phyloP scores from a whole-genome alignment of 2,797 vertebrate genomes.

The Hyperoplus immaculatus region DNA sequence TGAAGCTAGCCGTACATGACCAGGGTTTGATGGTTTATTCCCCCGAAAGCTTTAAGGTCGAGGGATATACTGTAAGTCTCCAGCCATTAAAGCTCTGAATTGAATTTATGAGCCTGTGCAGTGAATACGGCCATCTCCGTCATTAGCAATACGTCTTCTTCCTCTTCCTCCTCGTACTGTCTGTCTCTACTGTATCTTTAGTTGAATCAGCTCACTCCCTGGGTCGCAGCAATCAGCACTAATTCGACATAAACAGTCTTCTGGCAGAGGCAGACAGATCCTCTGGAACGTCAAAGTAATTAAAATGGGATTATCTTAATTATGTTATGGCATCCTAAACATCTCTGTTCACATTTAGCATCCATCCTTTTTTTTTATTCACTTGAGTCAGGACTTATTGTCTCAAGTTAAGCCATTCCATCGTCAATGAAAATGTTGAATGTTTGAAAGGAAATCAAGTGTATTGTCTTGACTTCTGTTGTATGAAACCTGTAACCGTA shows the following conservation, averaged over 20 bases:
- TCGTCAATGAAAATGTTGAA: neutral
- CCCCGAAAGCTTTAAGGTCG: slow-evolving; percentile 42
- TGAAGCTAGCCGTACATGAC: slow-evolving; percentile 26
- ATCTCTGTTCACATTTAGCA: neutral
- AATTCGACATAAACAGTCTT: slow-evolving; percentile 59
- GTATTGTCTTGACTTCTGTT: neutral
- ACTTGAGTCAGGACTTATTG: neutral
- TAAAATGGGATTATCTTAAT: neutral
- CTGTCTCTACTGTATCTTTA: slow-evolving; percentile 26
- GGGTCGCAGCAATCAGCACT: slow-evolving; percentile 32
- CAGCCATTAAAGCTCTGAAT: slow-evolving; percentile 49
- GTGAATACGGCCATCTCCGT: slow-evolving; percentile 50
- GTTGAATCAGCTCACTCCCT: slow-evolving; percentile 35
- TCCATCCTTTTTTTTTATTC: neutral
- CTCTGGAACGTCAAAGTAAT: slow-evolving; percentile 29
- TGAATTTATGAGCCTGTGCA: slow-evolving; percentile 61
- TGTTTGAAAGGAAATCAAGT: neutral
- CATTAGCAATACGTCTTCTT: slow-evolving; percentile 37
- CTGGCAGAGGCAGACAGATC: slow-evolving; percentile 35
- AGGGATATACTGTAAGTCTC: slow-evolving; percentile 27
- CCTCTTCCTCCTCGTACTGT: slow-evolving; percentile 11
- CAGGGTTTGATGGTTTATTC: slow-evolving; percentile 44
- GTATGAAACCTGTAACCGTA: neutral
- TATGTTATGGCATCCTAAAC: neutral
- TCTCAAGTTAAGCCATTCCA: neutral